Percentiles rank a stretch among this genome's conserved stretches.
phyloP scores from a whole-genome alignment of 2,113 vertebrate species.

The Amazona guildingii region DNA sequence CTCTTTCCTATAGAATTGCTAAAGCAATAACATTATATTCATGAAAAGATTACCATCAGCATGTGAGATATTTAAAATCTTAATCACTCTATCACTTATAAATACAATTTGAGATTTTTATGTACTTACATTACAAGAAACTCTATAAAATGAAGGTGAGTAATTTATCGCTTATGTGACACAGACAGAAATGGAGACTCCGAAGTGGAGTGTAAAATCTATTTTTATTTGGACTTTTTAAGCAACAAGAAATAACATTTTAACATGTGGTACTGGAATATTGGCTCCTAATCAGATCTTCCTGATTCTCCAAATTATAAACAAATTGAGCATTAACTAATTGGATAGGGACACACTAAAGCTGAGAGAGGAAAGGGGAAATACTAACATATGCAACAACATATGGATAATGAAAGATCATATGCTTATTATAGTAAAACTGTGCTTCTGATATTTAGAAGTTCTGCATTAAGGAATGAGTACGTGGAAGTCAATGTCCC shows the following conservation, averaged over 20 bases:
- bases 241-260: neutral
- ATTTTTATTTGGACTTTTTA: neutral
- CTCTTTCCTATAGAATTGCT: conserved; percentile 53
- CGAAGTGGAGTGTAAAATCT: neutral
- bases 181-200: neutral
- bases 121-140: conserved; percentile 14
- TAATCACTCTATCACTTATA: conserved; percentile 16
- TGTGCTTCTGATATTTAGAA: neutral
- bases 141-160: conserved; percentile 10
- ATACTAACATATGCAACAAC: neutral
- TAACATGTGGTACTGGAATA: neutral
- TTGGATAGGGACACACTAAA: neutral
- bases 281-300: neutral
- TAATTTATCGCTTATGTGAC: neutral
- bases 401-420: neutral
- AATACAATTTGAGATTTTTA: neutral
- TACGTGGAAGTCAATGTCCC: neutral
- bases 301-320: neutral
- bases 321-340: neutral
- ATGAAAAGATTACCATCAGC: conserved; percentile 23
- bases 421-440: neutral
- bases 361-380: neutral
- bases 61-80: conserved; percentile 29
- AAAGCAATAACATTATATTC: conserved; percentile 37
- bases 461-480: neutral